phyloP scores from a whole-genome alignment of 2,888 invertebrate genomes.

The Leptinotarsa peninsularis region DNA sequence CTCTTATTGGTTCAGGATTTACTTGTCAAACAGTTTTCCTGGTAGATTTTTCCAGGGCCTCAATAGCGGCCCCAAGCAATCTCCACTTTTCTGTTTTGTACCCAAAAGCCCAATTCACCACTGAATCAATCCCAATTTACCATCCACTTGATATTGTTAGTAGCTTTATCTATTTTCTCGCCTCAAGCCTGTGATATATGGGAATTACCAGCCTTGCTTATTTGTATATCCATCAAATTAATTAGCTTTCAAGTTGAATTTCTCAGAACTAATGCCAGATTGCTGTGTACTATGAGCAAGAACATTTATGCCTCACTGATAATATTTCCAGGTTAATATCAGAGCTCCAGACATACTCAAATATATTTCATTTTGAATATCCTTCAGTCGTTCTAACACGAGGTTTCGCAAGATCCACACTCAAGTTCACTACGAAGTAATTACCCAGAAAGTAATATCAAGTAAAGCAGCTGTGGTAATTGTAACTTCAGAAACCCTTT shows the following conservation, averaged over 20 bases:
- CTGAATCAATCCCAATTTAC: too few species aligned
- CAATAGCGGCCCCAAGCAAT: too few species aligned
- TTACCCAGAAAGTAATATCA: slow-evolving; percentile 9
- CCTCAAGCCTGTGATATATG: too few species aligned
- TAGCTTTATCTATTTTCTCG: too few species aligned
- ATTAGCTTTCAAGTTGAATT: background rate
- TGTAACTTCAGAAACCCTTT: slow-evolving; percentile 7
- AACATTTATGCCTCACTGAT: background rate
- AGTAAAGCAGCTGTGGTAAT: slow-evolving; percentile 18
- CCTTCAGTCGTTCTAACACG: background rate
- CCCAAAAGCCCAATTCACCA: too few species aligned
- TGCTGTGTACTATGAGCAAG: background rate
- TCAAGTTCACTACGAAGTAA: slow-evolving; percentile 7
- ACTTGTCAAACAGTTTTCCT: too few species aligned
- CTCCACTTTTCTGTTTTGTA: too few species aligned
- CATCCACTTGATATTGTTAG: too few species aligned
- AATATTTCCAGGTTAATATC: background rate
- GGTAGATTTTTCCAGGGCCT: too few species aligned
- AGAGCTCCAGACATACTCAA: background rate
- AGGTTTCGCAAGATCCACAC: background rate
- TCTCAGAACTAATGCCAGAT: background rate
- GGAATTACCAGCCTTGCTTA: too few species aligned
- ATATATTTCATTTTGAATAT: background rate
- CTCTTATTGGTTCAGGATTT: too few species aligned
- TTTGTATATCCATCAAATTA: too few species aligned